Conservation (phyloP, 2,113 vertebrate species). For the Tachuris rubrigastra region DNA sequence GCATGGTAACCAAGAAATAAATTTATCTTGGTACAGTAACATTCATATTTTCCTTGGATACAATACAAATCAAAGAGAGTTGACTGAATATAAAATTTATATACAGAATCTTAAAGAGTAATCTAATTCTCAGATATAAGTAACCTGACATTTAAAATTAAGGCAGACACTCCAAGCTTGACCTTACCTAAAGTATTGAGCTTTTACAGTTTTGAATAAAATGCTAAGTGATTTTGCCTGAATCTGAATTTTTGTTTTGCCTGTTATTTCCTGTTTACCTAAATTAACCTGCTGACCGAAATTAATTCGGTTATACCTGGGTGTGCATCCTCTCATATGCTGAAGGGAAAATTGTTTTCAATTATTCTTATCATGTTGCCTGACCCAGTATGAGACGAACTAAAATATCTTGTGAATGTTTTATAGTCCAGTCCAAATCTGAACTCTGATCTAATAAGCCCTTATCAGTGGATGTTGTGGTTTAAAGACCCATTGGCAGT, state of each 20-base stretch:
- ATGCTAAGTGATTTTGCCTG: background rate
- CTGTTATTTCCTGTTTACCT: background rate
- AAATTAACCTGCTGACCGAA: background rate
- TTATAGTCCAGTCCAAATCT: background rate
- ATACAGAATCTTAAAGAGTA: background rate
- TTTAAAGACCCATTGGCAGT: background rate
- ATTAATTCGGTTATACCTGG: background rate
- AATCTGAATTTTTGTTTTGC: background rate
- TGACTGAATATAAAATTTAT: background rate
- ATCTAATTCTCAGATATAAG: background rate
- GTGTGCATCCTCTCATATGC: background rate
- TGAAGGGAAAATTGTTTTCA: background rate
- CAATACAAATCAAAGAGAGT: background rate
- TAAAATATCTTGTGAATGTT: rapidly evolving
- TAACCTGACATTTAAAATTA: background rate
- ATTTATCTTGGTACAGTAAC: background rate
- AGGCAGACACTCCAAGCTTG: background rate
- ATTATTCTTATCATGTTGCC: background rate
- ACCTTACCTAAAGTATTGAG: background rate
- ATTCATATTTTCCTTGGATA: background rate
- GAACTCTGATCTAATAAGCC: background rate
- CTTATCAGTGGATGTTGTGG: background rate
- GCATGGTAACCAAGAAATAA: background rate
- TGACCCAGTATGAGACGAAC: background rate
- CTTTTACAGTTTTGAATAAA: background rate